Percentiles rank a stretch among this genome's conserved stretches.
Evolutionary conservation across 2,113 vertebrate genomes (phyloP).

Genomic region (Elephas maximus): DNA sequence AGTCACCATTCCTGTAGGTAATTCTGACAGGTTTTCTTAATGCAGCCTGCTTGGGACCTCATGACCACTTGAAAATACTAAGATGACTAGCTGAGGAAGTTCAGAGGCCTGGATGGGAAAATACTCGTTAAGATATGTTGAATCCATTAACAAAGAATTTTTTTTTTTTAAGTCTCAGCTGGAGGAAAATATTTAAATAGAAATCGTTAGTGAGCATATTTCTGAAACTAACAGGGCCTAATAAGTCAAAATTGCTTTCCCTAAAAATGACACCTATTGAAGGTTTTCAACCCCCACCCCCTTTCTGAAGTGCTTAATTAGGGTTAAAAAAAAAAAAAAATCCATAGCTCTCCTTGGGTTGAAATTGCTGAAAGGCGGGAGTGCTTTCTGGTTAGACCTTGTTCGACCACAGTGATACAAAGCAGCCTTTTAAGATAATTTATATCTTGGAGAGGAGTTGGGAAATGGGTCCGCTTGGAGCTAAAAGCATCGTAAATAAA

Average conservation of each 20-base stretch:
- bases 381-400: slow-evolving; percentile 86
- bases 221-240: slow-evolving; percentile 85
- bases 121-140: slow-evolving; percentile 55
- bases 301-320: slow-evolving; percentile 85
- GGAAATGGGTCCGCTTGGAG: slow-evolving; percentile 84
- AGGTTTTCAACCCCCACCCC: slow-evolving; percentile 61
- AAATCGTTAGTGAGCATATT: slow-evolving; percentile 86
- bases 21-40: background rate
- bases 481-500: slow-evolving; percentile 90
- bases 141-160: slow-evolving; percentile 65
- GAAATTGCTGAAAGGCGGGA: slow-evolving; percentile 77
- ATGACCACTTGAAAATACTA: background rate
- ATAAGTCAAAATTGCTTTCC: slow-evolving; percentile 87
- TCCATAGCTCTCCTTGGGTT: slow-evolving; percentile 76
- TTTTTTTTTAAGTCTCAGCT: slow-evolving; percentile 65
- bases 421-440: slow-evolving; percentile 88
- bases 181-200: slow-evolving; percentile 86
- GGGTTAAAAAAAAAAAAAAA: slow-evolving; percentile 70
- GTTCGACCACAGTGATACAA: slow-evolving; percentile 77
- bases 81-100: slow-evolving; percentile 19
- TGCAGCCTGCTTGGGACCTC: background rate
- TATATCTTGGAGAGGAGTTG: slow-evolving; percentile 83
- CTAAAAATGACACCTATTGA: slow-evolving; percentile 82
- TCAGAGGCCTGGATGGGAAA: slow-evolving; percentile 62
- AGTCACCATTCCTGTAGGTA: background rate